Conservation (phyloP, 1,140 invertebrate genomes). For the Trichonephila clavipes region DNA sequence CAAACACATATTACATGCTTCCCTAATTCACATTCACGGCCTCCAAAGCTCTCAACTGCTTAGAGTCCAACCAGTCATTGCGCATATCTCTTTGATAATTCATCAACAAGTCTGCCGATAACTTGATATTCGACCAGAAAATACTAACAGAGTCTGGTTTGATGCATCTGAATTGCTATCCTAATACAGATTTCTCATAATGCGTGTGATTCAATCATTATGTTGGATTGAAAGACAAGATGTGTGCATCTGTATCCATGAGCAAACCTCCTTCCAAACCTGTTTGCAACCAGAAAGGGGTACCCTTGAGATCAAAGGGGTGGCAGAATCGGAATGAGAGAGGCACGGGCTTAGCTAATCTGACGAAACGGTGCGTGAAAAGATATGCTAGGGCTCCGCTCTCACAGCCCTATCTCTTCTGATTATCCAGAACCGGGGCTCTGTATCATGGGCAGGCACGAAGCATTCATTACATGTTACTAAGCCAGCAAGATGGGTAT, state of each 20-base stretch:
- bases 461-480: constrained; percentile 37
- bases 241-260: neutral
- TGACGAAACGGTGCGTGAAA: constrained; percentile 48
- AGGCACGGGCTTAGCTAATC: constrained; percentile 15
- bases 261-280: neutral
- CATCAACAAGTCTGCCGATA: neutral
- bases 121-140: neutral
- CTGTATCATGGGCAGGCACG: neutral
- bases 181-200: neutral
- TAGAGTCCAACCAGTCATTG: too few relatives aligned
- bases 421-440: constrained; percentile 29
- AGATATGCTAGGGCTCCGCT: constrained; percentile 13
- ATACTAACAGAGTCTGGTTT: neutral
- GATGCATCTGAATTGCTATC: neutral
- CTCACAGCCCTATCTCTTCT: neutral
- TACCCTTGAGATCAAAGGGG: constrained; percentile 36
- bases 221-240: neutral
- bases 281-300: neutral
- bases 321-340: neutral
- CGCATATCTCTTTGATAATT: neutral
- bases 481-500: neutral
- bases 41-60: neutral
- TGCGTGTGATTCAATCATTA: neutral
- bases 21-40: neutral
- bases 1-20: neutral